phyloP scores from a whole-genome alignment of 2,888 invertebrate species.

The Rosalia funebris region DNA sequence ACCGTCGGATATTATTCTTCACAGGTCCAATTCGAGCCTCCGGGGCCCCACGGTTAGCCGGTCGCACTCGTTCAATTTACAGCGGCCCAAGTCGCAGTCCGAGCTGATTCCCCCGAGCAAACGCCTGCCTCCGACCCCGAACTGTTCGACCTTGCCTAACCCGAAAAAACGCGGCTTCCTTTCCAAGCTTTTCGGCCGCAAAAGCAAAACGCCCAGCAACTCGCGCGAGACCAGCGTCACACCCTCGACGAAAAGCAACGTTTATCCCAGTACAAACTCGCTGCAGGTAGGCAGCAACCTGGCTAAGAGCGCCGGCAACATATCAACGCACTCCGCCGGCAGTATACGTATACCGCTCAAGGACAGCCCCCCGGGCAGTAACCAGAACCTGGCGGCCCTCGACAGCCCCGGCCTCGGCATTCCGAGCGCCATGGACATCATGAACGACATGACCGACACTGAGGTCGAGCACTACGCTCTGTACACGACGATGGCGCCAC shows the following conservation, averaged over 20 bases:
- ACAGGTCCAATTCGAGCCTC: conserved; percentile 45
- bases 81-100: conserved; percentile 56
- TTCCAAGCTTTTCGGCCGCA: conserved; percentile 72
- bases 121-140: conserved; percentile 63
- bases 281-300: conserved; percentile 40
- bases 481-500: conserved; percentile 87
- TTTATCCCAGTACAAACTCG: conserved; percentile 40
- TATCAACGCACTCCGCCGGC: conserved; percentile 50
- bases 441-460: conserved; percentile 59
- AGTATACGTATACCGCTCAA: conserved; percentile 76
- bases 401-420: not conserved
- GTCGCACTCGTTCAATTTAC: conserved; percentile 56
- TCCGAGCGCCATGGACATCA: conserved; percentile 35
- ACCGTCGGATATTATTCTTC: conserved; percentile 41
- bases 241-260: conserved; percentile 39
- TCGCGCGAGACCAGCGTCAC: conserved; percentile 56
- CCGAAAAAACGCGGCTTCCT: conserved; percentile 73
- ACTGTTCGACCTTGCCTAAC: conserved; percentile 63
- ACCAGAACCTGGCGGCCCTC: conserved; percentile 14
- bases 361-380: conserved; percentile 63
- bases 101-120: conserved; percentile 56
- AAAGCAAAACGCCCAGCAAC: conserved; percentile 62
- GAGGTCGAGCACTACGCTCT: conserved; percentile 90
- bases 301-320: conserved; percentile 61
- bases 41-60: conserved; percentile 49